These are phyloP conservation scores for Brachypteracias leptosomus DNA, from an alignment of 2,113 vertebrate genomes.

Conservation along the genomic window DNA sequence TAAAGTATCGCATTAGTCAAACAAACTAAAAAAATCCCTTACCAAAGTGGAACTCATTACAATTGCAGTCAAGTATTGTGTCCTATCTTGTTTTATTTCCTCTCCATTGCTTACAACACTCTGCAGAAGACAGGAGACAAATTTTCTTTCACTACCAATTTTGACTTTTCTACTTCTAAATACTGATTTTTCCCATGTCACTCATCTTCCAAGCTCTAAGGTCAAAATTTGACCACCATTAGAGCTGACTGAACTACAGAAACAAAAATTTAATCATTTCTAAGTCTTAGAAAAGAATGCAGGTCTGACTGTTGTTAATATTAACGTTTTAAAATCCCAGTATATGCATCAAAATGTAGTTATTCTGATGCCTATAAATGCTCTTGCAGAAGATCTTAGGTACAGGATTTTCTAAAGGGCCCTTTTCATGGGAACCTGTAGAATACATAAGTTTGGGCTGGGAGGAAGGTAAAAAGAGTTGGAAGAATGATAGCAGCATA, in stretches of 20 bases:
- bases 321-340: background rate
- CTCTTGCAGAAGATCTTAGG: background rate
- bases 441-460: background rate
- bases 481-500: background rate
- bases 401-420: background rate
- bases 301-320: background rate
- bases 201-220: background rate
- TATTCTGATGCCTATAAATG: background rate
- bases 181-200: background rate
- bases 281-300: background rate
- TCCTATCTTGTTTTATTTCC: slow-evolving; percentile 13
- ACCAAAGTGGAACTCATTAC: slow-evolving; percentile 4
- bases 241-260: background rate
- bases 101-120: background rate
- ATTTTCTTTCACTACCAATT: slow-evolving; percentile 5
- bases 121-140: background rate
- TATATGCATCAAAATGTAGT: background rate
- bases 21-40: background rate
- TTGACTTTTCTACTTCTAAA: background rate
- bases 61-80: background rate
- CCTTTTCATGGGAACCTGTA: background rate
- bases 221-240: background rate
- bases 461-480: background rate
- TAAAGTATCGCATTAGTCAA: background rate
- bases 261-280: background rate